Conservation (phyloP, 2,113 vertebrate genomes). For the Platichthys stellatus region DNA sequence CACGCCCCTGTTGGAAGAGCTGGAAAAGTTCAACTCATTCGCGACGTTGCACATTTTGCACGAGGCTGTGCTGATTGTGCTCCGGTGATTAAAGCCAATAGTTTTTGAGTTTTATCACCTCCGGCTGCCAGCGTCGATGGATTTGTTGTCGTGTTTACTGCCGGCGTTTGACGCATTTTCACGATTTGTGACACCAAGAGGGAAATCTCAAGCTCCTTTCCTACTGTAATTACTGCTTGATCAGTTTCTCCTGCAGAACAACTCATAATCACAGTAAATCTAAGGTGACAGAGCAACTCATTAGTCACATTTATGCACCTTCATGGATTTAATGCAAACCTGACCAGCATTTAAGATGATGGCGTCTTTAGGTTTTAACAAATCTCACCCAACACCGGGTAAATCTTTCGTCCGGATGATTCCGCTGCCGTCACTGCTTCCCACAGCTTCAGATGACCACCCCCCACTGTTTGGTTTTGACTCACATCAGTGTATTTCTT, state of each 20-base stretch:
- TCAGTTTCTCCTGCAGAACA: slow-evolving; percentile 17
- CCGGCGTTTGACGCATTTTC: slow-evolving; percentile 26
- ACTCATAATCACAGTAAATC: slow-evolving; percentile 30
- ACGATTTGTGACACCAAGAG: slow-evolving; percentile 40
- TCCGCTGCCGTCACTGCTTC: slow-evolving; percentile 13
- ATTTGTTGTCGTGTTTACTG: slow-evolving; percentile 43
- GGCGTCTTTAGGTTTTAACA: slow-evolving; percentile 29
- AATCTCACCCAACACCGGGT: background rate
- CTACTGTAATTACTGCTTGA: slow-evolving; percentile 18
- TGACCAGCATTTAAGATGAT: slow-evolving; percentile 37
- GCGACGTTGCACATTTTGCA: slow-evolving; percentile 9
- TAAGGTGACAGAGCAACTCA: slow-evolving; percentile 17
- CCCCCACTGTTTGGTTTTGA: slow-evolving; percentile 1
- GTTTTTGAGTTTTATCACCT: slow-evolving; percentile 43
- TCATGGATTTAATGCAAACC: slow-evolving; percentile 31
- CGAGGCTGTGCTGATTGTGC: slow-evolving; percentile 28
- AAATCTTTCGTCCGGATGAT: slow-evolving; percentile 9
- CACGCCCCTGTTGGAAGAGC: background rate
- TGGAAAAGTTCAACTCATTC: slow-evolving; percentile 25
- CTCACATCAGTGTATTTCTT: slow-evolving; percentile 32
- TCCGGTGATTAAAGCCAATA: slow-evolving; percentile 38
- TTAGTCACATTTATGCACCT: slow-evolving; percentile 40
- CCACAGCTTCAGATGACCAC: slow-evolving; percentile 13
- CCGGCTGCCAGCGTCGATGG: slow-evolving; percentile 15
- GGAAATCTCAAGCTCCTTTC: slow-evolving; percentile 14